Percentiles rank a stretch among this genome's conserved stretches.
Conservation (phyloP, 2,113 vertebrate species). For the Erythrolamprus reginae region DNA sequence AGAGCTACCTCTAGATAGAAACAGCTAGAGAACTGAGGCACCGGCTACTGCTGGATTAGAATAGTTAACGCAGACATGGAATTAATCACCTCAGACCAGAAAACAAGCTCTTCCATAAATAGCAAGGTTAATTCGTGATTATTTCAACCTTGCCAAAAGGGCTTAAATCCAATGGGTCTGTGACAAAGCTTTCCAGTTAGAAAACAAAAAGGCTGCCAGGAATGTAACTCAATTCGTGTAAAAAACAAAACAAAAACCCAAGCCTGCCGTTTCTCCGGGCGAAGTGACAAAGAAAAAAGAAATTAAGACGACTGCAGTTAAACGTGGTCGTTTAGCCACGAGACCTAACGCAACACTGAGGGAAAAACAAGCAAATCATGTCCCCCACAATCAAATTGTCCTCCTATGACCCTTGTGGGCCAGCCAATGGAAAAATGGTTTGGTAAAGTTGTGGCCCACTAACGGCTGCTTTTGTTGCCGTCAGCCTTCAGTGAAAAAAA, state of each 20-base stretch:
- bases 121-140: not conserved
- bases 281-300: not conserved
- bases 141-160: not conserved
- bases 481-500: not conserved
- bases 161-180: not conserved
- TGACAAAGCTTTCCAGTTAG: not conserved
- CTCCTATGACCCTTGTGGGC: not conserved
- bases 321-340: not conserved
- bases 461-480: not conserved
- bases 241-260: too few relatives aligned
- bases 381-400: not conserved
- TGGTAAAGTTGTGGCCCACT: not conserved
- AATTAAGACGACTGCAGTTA: not conserved
- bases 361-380: not conserved
- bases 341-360: not conserved
- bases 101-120: not conserved
- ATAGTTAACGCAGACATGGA: not conserved
- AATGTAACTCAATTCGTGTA: not conserved
- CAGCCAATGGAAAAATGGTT: not conserved
- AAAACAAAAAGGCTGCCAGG: not conserved
- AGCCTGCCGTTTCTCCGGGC: not conserved
- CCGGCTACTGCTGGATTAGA: not conserved
- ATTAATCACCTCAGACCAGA: not conserved
- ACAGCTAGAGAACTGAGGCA: not conserved
- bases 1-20: not conserved